These are phyloP conservation scores for Petroica traversi DNA, from an alignment of 2,113 vertebrate genomes.

Conservation along the genomic window DNA sequence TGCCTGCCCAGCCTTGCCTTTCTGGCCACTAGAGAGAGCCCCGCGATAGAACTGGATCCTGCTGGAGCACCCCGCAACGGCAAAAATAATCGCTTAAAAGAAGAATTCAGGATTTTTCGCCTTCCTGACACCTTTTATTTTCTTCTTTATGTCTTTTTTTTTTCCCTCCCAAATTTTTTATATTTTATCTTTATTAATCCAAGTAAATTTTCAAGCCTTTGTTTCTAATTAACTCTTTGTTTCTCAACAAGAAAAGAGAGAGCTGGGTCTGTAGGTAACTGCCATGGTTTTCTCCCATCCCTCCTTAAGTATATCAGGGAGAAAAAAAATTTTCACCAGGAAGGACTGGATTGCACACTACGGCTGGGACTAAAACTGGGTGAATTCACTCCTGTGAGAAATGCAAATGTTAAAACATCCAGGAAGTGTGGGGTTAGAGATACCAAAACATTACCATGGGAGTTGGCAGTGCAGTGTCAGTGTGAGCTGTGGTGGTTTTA, in stretches of 20 bases:
- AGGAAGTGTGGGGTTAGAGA: background rate
- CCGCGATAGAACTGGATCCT: background rate
- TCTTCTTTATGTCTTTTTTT: no score
- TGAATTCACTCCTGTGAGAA: background rate
- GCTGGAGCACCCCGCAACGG: background rate
- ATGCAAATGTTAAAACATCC: background rate
- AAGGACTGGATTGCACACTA: background rate
- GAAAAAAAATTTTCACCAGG: background rate
- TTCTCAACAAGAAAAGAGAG: background rate
- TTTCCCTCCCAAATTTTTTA: background rate
- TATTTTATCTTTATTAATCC: background rate
- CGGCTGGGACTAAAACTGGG: background rate
- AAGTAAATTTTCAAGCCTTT: background rate
- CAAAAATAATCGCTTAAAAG: background rate
- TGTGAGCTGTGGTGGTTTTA: background rate
- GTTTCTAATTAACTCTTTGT: background rate
- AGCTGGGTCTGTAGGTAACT: background rate
- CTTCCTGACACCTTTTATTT: background rate
- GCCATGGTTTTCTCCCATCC: background rate
- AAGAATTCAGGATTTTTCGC: background rate
- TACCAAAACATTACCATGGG: background rate
- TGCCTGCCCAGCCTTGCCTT: fast-evolving
- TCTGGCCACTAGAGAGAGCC: conserved; percentile 30
- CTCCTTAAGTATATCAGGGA: background rate
- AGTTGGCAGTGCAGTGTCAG: background rate